These are phyloP conservation scores for Proisotoma minuta DNA, from an alignment of 2,888 invertebrate species.

Conservation along the genomic window DNA sequence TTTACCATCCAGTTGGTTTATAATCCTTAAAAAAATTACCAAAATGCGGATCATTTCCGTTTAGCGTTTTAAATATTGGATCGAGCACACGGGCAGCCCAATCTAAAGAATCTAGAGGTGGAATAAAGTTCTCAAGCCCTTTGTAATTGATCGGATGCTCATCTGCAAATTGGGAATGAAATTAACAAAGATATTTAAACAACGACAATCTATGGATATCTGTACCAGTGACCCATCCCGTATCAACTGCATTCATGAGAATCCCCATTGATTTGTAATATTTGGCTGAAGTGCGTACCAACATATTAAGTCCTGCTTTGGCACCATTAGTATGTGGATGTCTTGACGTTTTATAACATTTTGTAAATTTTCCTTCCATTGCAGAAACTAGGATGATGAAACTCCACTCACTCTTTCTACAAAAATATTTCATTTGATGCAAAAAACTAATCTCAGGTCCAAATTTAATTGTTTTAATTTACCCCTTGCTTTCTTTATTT, in stretches of 20 bases:
- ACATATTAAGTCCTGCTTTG: constrained; percentile 41
- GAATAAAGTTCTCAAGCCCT: constrained; percentile 3
- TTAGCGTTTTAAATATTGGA: constrained; percentile 22
- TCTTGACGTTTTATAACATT: constrained; percentile 20
- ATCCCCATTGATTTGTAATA: constrained; percentile 26
- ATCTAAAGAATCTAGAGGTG: constrained; percentile 26
- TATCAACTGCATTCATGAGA: constrained; percentile 38
- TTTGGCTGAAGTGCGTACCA: constrained; percentile 34
- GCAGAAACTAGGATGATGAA: constrained; percentile 35
- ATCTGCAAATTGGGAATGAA: too few species aligned
- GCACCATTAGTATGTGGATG: constrained; percentile 42
- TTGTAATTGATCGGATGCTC: background rate
- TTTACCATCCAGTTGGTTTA: background rate
- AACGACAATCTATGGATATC: constrained; percentile 18
- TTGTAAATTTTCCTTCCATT: constrained; percentile 37
- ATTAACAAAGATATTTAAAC: too few species aligned
- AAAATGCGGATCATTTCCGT: background rate
- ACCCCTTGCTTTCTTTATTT: background rate
- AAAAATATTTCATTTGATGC: too few species aligned
- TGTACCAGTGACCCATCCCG: constrained; percentile 43
- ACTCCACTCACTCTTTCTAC: background rate
- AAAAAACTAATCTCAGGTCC: too few species aligned
- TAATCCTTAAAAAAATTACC: background rate
- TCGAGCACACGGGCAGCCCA: constrained; percentile 29
- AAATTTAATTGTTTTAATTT: too few species aligned